Percentiles rank a stretch among this genome's conserved stretches.
Conservation (phyloP, 2,797 vertebrate genomes). For the Schizopygopsis malacanthus region DNA sequence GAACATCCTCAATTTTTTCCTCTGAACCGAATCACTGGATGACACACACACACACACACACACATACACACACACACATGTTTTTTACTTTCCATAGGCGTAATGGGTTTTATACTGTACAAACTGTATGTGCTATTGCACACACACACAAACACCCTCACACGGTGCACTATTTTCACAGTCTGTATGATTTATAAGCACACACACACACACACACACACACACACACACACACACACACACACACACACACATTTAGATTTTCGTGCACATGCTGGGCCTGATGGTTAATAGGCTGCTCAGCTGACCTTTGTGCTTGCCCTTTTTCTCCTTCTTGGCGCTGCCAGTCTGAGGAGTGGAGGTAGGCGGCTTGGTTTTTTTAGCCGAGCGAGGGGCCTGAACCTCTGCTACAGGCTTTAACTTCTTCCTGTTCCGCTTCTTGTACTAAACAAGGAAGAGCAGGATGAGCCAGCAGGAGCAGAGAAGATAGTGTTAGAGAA, state of each 20-base stretch:
- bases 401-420: constrained; percentile 82
- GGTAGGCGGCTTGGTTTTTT: constrained; percentile 88
- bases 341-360: constrained; percentile 89
- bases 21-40: constrained; percentile 14
- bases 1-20: background rate
- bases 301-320: constrained; percentile 96
- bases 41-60: background rate
- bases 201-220: background rate
- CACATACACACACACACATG: background rate
- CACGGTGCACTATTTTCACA: too few species aligned
- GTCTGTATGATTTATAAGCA: too few species aligned
- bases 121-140: background rate
- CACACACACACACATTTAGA: constrained; percentile 3
- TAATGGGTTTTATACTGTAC: too few species aligned
- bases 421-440: constrained; percentile 92
- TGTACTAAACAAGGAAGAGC: constrained; percentile 81
- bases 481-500: constrained; percentile 7
- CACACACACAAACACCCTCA: constrained; percentile 1
- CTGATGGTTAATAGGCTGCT: constrained; percentile 36
- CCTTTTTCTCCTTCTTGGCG: constrained; percentile 92
- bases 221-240: background rate
- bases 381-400: constrained; percentile 88
- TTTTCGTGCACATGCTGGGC: constrained; percentile 44
- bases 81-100: too few species aligned
- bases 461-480: constrained; percentile 7